Percentiles rank a stretch among this genome's conserved stretches.
These are phyloP conservation scores for Brachionus manjavacas DNA, from an alignment of 1,140 invertebrate genomes.

Conservation along the genomic window DNA sequence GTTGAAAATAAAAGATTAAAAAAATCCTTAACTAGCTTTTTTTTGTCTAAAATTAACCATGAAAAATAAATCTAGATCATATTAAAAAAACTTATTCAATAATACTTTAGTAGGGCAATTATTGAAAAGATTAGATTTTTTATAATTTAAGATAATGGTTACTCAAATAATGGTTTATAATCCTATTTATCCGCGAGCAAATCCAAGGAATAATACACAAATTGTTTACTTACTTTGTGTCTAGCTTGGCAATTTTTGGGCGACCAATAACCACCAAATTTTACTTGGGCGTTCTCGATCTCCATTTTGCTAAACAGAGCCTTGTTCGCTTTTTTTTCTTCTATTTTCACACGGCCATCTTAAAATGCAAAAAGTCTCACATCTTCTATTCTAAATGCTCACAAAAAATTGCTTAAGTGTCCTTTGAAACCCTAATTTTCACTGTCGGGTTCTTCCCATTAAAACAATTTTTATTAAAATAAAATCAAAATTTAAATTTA, in stretches of 20 bases:
- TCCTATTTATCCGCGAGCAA: constrained; percentile 35
- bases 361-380: background rate
- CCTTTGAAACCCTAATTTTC: too few species aligned
- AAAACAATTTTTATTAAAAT: too few species aligned
- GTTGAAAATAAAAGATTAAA: constrained; percentile 9
- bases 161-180: background rate
- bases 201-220: constrained; percentile 45
- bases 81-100: background rate
- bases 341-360: background rate
- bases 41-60: background rate
- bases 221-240: constrained; percentile 49
- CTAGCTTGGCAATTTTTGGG: constrained; percentile 48
- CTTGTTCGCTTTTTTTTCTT: constrained; percentile 23
- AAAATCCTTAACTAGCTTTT: background rate
- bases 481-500: too few species aligned
- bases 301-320: background rate
- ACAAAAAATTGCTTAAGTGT: too few species aligned
- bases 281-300: background rate
- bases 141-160: background rate
- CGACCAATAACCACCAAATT: constrained; percentile 46
- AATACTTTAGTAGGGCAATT: background rate
- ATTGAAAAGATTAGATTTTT: background rate
- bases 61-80: background rate
- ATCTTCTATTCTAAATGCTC: too few species aligned
- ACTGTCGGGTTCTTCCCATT: too few species aligned